These are phyloP conservation scores for Gallinago media DNA, from an alignment of 2,113 vertebrate species.

Conservation along the genomic window DNA sequence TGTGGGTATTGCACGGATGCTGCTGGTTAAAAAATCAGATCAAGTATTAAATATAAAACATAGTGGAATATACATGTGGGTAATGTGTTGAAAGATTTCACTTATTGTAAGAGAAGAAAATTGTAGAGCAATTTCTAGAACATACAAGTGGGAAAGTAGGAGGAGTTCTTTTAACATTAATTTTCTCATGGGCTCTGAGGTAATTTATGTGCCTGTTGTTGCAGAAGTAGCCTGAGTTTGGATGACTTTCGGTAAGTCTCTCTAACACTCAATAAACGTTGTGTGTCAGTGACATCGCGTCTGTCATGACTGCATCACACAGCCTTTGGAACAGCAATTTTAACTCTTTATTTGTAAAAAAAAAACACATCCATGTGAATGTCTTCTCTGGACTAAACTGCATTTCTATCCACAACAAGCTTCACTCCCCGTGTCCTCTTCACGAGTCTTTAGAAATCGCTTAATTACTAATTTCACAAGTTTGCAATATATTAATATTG, in stretches of 20 bases:
- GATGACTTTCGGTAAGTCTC: constrained; percentile 92
- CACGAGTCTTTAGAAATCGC: not conserved
- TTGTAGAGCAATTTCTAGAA: not conserved
- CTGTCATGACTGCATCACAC: constrained; percentile 46
- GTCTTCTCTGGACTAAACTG: not conserved
- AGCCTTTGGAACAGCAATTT: constrained; percentile 65
- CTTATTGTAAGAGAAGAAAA: not conserved
- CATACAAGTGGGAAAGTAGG: not conserved
- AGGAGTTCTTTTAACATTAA: not conserved
- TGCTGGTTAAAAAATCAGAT: not conserved
- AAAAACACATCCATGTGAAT: not conserved
- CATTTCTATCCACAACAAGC: not conserved
- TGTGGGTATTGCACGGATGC: not conserved
- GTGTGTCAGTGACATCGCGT: constrained; percentile 48
- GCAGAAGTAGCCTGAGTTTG: constrained; percentile 97
- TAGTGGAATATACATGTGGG: not conserved
- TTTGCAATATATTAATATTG: not conserved
- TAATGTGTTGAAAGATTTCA: not conserved
- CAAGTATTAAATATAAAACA: not conserved
- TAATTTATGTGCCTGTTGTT: constrained; percentile 91
- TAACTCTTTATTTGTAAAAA: not conserved
- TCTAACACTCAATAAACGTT: constrained; percentile 76
- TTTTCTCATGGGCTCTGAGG: constrained; percentile 65
- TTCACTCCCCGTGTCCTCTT: not conserved
- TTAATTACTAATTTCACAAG: not conserved